Conservation (phyloP, 2,888 invertebrate genomes). For the Ariolimax columbianus region DNA sequence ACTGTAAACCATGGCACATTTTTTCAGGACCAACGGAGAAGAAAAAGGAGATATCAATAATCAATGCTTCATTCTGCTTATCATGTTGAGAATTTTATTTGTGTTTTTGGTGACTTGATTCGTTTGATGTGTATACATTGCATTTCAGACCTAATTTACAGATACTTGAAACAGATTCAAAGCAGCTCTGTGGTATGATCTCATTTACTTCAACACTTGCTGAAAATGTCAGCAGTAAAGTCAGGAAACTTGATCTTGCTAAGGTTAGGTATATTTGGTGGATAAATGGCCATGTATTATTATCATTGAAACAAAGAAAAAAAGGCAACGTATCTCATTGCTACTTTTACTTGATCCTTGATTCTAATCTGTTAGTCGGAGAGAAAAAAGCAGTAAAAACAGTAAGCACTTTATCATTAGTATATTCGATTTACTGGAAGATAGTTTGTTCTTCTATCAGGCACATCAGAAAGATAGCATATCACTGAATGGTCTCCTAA, state of each 20-base stretch:
- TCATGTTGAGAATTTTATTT: too few relatives aligned
- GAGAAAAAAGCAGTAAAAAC: too few relatives aligned
- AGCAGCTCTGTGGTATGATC: constrained; percentile 90
- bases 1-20: too few relatives aligned
- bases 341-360: background rate
- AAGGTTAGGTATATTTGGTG: constrained; percentile 82
- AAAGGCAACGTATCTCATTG: background rate
- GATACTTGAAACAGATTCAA: constrained; percentile 82
- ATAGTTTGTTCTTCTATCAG: too few relatives aligned
- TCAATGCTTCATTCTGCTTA: too few relatives aligned
- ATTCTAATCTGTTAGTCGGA: too few relatives aligned
- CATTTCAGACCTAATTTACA: constrained; percentile 84
- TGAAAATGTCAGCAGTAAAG: constrained; percentile 96
- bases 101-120: background rate
- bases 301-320: background rate
- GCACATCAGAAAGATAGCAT: too few relatives aligned
- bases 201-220: constrained; percentile 91
- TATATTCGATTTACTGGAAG: too few relatives aligned
- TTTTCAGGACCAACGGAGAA: too few relatives aligned
- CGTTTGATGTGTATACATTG: background rate
- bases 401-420: too few relatives aligned
- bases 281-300: background rate
- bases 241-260: constrained; percentile 93
- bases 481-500: too few relatives aligned
- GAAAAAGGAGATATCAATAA: too few relatives aligned